Conservation (phyloP, 2,113 vertebrate species). For the Lagopus leucura region DNA sequence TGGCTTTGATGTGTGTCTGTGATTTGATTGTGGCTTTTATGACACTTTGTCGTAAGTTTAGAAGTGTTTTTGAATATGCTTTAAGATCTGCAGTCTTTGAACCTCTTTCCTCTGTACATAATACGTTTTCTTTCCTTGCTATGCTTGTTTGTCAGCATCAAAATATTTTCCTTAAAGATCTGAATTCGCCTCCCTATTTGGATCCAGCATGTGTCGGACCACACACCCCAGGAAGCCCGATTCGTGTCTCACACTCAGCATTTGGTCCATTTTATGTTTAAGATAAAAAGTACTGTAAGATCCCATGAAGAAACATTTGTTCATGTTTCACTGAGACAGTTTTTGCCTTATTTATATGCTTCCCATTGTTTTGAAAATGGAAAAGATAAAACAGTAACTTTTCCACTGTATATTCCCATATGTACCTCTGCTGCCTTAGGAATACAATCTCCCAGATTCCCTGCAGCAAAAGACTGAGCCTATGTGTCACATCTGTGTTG, state of each 20-base stretch:
- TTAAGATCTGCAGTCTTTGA: background rate
- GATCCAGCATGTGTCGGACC: background rate
- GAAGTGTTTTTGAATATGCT: background rate
- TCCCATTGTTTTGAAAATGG: background rate
- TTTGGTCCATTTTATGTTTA: background rate
- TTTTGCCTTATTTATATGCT: background rate
- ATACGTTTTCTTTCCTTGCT: background rate
- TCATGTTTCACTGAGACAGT: background rate
- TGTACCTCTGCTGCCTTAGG: background rate
- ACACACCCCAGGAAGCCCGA: background rate
- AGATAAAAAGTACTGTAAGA: background rate
- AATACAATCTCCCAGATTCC: background rate
- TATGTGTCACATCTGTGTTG: background rate
- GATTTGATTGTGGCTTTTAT: too few species aligned
- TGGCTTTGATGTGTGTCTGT: too few species aligned
- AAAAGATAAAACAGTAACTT: background rate
- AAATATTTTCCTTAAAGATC: background rate
- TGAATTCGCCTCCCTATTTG: rapidly evolving
- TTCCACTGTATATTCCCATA: background rate
- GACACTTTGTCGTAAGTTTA: background rate
- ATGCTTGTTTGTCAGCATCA: background rate
- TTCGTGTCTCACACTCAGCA: background rate
- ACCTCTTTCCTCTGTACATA: background rate
- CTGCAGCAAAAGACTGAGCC: background rate
- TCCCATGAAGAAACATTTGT: background rate